Evolutionary conservation across 2,888 invertebrate species (phyloP).

Genomic region (Acrocyrtus sp.): DNA sequence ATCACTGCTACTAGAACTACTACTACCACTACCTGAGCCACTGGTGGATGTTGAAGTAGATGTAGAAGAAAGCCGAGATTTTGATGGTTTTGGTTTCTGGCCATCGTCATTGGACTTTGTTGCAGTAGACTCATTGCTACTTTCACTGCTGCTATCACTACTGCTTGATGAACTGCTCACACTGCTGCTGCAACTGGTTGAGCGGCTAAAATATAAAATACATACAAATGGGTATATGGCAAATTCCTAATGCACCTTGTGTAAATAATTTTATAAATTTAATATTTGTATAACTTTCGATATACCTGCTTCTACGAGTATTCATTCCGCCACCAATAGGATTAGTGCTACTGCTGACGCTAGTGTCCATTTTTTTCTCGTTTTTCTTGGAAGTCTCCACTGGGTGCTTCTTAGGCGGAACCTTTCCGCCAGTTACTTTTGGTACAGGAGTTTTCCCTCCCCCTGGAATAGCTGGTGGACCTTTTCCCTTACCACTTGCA

Average conservation of each 20-base stretch:
- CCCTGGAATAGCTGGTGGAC: background rate
- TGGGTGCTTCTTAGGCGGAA: conserved; percentile 29
- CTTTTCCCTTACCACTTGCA: conserved; percentile 17
- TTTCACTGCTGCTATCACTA: conserved; percentile 44
- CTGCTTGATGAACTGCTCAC: conserved; percentile 36
- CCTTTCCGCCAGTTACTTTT: conserved; percentile 34
- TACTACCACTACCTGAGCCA: conserved; percentile 28
- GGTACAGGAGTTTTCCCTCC: conserved; percentile 9
- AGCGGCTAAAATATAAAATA: conserved; percentile 23
- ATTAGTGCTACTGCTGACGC: conserved; percentile 29
- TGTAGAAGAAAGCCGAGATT: conserved; percentile 35
- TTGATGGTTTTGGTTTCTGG: conserved; percentile 18
- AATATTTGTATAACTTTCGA: background rate
- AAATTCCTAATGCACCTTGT: background rate
- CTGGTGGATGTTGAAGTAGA: conserved; percentile 45
- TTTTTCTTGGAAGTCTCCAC: conserved; percentile 14
- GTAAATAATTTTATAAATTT: background rate
- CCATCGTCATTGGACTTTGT: conserved; percentile 36
- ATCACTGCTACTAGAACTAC: conserved; percentile 29
- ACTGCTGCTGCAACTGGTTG: conserved; percentile 41
- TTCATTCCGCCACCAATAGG: conserved; percentile 18
- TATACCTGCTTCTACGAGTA: conserved; percentile 35
- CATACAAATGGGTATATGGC: background rate
- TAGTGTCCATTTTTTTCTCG: conserved; percentile 43
- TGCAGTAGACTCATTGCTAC: conserved; percentile 41